Evolutionary conservation across 2,888 invertebrate species (phyloP).

Genomic region (Drosophila ochracea): DNA sequence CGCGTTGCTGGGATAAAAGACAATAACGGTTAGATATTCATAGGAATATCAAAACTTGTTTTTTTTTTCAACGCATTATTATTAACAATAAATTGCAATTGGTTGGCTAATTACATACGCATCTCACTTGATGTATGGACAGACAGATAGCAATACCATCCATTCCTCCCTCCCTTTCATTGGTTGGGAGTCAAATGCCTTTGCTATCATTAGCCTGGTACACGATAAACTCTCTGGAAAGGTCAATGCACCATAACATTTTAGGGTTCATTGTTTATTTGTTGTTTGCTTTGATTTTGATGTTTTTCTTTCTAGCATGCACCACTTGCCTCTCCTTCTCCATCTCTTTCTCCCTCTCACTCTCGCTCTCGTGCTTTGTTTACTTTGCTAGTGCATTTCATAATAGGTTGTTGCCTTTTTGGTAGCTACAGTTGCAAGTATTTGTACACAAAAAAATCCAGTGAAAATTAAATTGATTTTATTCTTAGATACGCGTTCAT

Average conservation of each 20-base stretch:
- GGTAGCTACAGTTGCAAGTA: constrained; percentile 33
- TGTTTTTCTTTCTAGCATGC: constrained; percentile 11
- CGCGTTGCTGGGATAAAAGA: constrained; percentile 20
- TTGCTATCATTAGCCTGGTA: constrained; percentile 51
- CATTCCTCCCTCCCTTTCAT: neutral
- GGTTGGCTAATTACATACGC: constrained; percentile 5
- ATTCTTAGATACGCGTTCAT: constrained; percentile 24
- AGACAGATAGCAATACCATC: constrained; percentile 1
- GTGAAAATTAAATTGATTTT: constrained; percentile 51
- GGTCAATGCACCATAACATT: constrained; percentile 69
- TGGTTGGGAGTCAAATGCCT: constrained; percentile 47
- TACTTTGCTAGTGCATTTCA: constrained; percentile 54
- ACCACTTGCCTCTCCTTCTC: constrained; percentile 1
- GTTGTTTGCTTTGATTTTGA: constrained; percentile 46
- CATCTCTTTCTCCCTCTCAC: neutral
- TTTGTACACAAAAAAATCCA: constrained; percentile 29
- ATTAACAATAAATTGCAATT: constrained; percentile 45
- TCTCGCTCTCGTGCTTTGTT: constrained; percentile 8
- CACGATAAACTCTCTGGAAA: constrained; percentile 49
- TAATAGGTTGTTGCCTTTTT: constrained; percentile 51
- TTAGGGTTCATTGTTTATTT: constrained; percentile 75
- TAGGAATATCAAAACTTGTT: constrained; percentile 41
- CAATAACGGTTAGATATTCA: constrained; percentile 44
- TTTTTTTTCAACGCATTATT: constrained; percentile 9
- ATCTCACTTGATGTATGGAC: neutral